These are phyloP conservation scores for Procavia capensis DNA, from an alignment of 2,113 vertebrate species.

Conservation along the genomic window DNA sequence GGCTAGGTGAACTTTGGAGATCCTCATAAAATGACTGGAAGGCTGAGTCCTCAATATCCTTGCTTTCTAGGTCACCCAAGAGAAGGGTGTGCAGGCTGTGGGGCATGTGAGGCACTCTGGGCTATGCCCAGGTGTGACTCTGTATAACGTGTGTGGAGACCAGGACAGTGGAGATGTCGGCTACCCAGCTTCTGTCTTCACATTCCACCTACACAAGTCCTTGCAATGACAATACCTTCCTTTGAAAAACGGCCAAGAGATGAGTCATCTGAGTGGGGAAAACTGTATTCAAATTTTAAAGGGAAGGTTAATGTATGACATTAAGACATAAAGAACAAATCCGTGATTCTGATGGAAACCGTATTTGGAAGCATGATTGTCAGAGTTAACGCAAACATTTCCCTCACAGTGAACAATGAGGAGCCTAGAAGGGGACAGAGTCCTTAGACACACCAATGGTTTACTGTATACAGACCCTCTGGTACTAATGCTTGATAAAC, in stretches of 20 bases:
- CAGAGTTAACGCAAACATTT: not conserved
- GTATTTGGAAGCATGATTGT: not conserved
- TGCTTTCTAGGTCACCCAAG: not conserved
- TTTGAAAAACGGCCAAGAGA: not conserved
- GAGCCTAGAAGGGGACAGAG: no score
- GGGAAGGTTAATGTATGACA: not conserved
- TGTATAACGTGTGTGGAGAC: not conserved
- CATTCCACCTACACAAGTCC: not conserved
- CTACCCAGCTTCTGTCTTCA: not conserved
- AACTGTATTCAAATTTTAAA: not conserved
- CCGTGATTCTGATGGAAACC: not conserved
- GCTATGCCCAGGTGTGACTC: not conserved
- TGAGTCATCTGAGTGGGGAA: not conserved
- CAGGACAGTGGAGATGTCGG: not conserved
- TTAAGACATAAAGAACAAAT: not conserved
- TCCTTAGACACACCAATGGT: not conserved
- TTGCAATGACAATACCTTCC: not conserved
- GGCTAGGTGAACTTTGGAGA: not conserved
- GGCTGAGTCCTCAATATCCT: accelerated
- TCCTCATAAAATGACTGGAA: not conserved
- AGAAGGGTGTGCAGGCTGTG: not conserved
- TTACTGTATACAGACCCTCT: not conserved
- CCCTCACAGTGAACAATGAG: accelerated
- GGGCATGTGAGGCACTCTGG: accelerated
- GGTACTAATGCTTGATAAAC: not conserved